These are phyloP conservation scores for Nibea coibor DNA, from an alignment of 2,113 vertebrate genomes.

Conservation along the genomic window DNA sequence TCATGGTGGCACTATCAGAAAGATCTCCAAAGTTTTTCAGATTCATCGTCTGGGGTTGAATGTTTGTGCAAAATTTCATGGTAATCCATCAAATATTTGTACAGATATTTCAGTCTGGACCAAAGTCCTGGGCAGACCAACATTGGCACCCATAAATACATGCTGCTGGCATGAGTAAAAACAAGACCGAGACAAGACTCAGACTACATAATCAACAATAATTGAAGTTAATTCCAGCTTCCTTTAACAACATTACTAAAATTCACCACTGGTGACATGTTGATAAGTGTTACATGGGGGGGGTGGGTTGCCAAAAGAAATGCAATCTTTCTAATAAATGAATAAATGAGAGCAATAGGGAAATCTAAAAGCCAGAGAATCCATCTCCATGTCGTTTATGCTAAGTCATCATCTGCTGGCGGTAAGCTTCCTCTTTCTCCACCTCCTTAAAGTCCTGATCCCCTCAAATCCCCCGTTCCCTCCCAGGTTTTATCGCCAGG, in stretches of 20 bases:
- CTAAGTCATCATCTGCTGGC: conserved; percentile 4
- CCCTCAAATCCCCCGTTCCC: background rate
- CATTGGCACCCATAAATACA: background rate
- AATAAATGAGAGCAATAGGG: background rate
- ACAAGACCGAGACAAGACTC: background rate
- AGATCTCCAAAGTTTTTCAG: background rate
- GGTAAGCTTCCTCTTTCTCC: background rate
- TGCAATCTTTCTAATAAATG: background rate
- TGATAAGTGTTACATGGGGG: background rate
- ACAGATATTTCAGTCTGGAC: background rate
- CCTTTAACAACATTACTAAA: conserved; percentile 8
- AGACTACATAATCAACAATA: background rate
- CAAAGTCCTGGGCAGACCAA: background rate
- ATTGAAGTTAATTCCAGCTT: background rate
- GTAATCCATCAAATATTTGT: background rate
- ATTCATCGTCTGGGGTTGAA: background rate
- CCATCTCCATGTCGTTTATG: background rate
- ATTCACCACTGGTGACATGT: background rate
- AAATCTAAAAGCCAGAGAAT: conserved; percentile 3
- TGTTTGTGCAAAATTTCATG: background rate
- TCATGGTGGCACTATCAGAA: background rate
- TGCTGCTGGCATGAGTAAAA: background rate
- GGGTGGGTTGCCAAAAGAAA: background rate
- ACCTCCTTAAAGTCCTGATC: conserved; percentile 17
- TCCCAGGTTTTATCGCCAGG: no score